phyloP scores from a whole-genome alignment of 2,888 invertebrate species.

The Hyles lineata region DNA sequence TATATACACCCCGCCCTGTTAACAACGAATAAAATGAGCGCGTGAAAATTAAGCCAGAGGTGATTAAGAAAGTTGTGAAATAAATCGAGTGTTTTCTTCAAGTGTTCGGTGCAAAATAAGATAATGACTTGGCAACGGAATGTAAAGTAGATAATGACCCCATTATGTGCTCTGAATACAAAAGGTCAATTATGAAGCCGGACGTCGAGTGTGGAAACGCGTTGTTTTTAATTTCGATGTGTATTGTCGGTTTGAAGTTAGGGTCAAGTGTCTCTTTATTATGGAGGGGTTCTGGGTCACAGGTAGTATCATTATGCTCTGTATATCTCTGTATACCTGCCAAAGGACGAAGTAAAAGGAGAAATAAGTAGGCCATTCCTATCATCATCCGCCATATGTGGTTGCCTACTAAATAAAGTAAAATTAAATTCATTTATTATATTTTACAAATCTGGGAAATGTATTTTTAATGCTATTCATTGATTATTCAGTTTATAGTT shows the following conservation, averaged over 20 bases:
- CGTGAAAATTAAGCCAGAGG: background rate
- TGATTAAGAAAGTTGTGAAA: conserved; percentile 30
- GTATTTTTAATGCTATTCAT: too few relatives aligned
- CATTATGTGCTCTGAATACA: conserved; percentile 16
- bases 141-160: conserved; percentile 14
- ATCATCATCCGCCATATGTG: too few relatives aligned
- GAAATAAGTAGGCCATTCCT: too few relatives aligned
- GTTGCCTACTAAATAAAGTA: too few relatives aligned
- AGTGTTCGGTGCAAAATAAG: conserved; percentile 24
- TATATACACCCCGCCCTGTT: conserved; percentile 46
- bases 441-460: too few relatives aligned
- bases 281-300: background rate
- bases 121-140: conserved; percentile 25
- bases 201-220: background rate
- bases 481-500: too few relatives aligned
- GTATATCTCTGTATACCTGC: too few relatives aligned
- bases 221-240: background rate
- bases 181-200: conserved; percentile 23
- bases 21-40: conserved; percentile 37
- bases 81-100: conserved; percentile 30
- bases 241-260: background rate
- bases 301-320: background rate
- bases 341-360: too few relatives aligned
- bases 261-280: background rate
- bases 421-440: too few relatives aligned